phyloP scores from a whole-genome alignment of 2,888 invertebrate species.

The Tenthredo amoena region DNA sequence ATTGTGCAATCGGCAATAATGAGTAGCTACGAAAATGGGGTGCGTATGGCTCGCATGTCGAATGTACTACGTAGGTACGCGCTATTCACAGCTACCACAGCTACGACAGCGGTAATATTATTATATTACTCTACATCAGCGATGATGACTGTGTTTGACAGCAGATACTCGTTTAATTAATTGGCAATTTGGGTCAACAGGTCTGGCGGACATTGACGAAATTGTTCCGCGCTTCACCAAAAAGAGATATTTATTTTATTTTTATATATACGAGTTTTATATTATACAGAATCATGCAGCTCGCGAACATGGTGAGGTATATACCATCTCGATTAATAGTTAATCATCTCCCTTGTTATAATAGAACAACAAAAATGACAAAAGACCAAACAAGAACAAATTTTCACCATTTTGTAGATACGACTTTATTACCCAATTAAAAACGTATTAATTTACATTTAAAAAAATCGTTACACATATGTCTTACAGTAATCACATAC shows the following conservation, averaged over 20 bases:
- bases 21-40: neutral
- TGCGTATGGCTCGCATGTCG: neutral
- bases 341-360: neutral
- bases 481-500: neutral
- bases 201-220: conserved; percentile 39
- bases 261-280: neutral
- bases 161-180: conserved; percentile 48
- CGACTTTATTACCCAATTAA: conserved; percentile 7
- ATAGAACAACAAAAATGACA: neutral
- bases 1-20: neutral
- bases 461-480: neutral
- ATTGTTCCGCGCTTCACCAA: conserved; percentile 38
- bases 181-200: conserved; percentile 47
- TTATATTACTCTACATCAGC: conserved; percentile 18
- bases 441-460: conserved; percentile 5
- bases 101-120: neutral
- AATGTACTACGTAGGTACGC: neutral
- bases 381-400: neutral
- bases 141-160: conserved; percentile 47
- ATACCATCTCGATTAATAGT: neutral
- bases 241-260: conserved; percentile 17
- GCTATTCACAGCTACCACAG: neutral
- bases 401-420: neutral
- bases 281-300: neutral
- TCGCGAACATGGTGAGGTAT: neutral